Evolutionary conservation across 1,140 invertebrate species (phyloP).

Genomic region (Stegodyphus dumicola): DNA sequence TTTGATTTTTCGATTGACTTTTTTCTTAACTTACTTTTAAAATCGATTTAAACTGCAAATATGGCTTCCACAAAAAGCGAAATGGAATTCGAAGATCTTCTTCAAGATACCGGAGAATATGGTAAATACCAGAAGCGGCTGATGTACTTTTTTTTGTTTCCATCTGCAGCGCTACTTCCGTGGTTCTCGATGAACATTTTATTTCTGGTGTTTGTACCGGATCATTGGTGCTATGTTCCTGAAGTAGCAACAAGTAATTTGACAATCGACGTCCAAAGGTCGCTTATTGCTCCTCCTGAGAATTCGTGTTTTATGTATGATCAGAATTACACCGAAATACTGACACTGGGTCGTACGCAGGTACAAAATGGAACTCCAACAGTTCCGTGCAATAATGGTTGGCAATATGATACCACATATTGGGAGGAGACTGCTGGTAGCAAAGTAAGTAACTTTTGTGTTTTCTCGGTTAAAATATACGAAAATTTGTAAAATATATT

Average conservation of each 20-base stretch:
- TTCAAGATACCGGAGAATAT: slow-evolving; percentile 56
- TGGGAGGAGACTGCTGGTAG: slow-evolving; percentile 69
- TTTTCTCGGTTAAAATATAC: too few species aligned
- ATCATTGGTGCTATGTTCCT: slow-evolving; percentile 63
- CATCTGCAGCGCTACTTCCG: slow-evolving; percentile 38
- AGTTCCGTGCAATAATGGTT: slow-evolving; percentile 66
- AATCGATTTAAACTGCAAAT: not conserved
- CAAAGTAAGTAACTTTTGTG: slow-evolving; percentile 65
- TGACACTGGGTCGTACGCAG: not conserved
- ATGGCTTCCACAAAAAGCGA: slow-evolving; percentile 28
- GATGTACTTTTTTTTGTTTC: slow-evolving; percentile 43
- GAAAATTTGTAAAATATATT: too few species aligned
- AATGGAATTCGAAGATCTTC: slow-evolving; percentile 62
- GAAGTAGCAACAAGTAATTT: slow-evolving; percentile 62
- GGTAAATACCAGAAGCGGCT: slow-evolving; percentile 60
- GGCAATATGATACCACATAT: slow-evolving; percentile 68
- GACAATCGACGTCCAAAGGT: slow-evolving; percentile 41
- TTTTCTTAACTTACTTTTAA: too few species aligned
- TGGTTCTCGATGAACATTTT: slow-evolving; percentile 54
- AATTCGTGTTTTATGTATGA: slow-evolving; percentile 63
- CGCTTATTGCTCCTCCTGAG: slow-evolving; percentile 8
- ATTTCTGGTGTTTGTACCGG: slow-evolving; percentile 56
- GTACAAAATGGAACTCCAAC: slow-evolving; percentile 6
- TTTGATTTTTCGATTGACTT: too few species aligned
- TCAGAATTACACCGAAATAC: slow-evolving; percentile 63